Base-by-base conservation (phyloP, 1,140 invertebrate species). In the Cyclina sinensis region DNA sequence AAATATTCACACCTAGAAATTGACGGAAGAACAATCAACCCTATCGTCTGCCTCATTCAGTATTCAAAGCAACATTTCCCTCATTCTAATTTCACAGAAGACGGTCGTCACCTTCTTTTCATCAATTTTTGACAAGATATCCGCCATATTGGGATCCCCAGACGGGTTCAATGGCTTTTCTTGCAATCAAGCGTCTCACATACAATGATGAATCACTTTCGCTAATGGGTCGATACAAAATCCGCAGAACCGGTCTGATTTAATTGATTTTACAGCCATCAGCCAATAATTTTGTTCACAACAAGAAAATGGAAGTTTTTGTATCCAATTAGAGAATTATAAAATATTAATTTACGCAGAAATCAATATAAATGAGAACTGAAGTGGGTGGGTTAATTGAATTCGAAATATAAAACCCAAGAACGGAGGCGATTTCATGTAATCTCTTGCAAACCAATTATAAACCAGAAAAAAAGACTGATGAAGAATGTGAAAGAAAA, bases 241-340 rank as follows among this genome's bases (percentile, higher is more conserved):
- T 79, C 59, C 48, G 32, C 27, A 80, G 39, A 80, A 79, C 74
- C 74, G 57, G 74, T 80, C 85, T 24, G 74, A 46, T 87, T 46
- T 80, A 87, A 80, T 87, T 65, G 76, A 87, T 65, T 80, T 68
- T 59, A 21, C 74, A 80, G 54, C 59, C 43, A 35, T 62, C 76
- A 70, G 46, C 85, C 85, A 87, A 87, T 87, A 80, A 80, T 48
- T 62, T 76, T 62, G 43, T 57, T 43, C 54, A 65, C 37, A 21
- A 68, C 24, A 32, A 80, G 37, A 59, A 80, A 65, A 78, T 1
- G 46, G 74, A 39, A 48, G 59, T 79, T 68, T 78, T 78, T 79
- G 85, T 65, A 54, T 62, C 76, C 85, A 87, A 87, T 87, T 87
- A 87, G 85, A 79, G 76, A 79, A 79, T 68, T 87, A 87, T 87